Evolutionary conservation across 2,888 invertebrate genomes (phyloP).

Genomic region (Trachelus stipa): DNA sequence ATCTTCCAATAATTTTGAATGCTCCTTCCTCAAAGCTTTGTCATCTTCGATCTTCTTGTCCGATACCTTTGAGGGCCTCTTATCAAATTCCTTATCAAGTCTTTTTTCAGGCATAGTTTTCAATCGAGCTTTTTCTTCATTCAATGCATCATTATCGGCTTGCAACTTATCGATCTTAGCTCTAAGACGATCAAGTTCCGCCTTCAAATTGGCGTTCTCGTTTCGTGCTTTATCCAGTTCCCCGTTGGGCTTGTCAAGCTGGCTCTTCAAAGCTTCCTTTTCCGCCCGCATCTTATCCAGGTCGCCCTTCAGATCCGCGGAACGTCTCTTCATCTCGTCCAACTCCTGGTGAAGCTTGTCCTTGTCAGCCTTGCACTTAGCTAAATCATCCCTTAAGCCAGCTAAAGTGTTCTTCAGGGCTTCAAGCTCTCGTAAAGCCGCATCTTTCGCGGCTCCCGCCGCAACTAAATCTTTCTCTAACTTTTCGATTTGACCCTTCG

Average conservation of each 20-base stretch:
- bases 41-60: background rate
- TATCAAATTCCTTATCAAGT: background rate
- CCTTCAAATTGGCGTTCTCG: conserved; percentile 20
- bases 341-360: conserved; percentile 17
- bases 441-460: conserved; percentile 15
- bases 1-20: conserved; percentile 18
- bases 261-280: conserved; percentile 9
- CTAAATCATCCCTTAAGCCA: background rate
- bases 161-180: too few species aligned
- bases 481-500: conserved; percentile 23
- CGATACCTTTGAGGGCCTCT: background rate
- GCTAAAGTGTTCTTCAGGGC: background rate
- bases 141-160: background rate
- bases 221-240: conserved; percentile 21
- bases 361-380: conserved; percentile 6
- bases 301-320: conserved; percentile 25
- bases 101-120: background rate
- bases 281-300: conserved; percentile 25
- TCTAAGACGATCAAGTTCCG: too few species aligned
- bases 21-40: background rate
- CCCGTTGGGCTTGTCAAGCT: conserved; percentile 7
- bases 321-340: conserved; percentile 4
- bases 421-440: conserved; percentile 2
- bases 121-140: conserved; percentile 2
- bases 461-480: conserved; percentile 17